Evolutionary conservation across 2,113 vertebrate genomes (phyloP).

Genomic region (Sitta europaea): DNA sequence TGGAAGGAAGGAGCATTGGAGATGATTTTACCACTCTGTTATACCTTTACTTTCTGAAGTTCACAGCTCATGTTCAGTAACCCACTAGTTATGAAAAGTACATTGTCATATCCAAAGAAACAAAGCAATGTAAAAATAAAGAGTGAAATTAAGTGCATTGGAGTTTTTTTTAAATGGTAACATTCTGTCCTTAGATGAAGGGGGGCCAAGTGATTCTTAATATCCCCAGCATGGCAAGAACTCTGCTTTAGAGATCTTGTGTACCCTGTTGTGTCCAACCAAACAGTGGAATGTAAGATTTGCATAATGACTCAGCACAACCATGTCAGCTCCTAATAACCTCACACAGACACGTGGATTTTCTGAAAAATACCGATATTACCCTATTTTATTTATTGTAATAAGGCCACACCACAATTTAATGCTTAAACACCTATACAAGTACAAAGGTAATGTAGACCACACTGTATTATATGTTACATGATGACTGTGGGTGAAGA

Average conservation of each 20-base stretch:
- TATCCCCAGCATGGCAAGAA: background rate
- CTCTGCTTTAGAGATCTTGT: background rate
- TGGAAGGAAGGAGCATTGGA: background rate
- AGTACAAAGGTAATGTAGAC: background rate
- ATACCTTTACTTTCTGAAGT: background rate
- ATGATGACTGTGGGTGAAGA: background rate
- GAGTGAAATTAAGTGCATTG: background rate
- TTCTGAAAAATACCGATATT: background rate
- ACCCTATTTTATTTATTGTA: background rate
- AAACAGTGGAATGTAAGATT: background rate
- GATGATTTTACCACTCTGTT: background rate
- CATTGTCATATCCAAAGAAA: background rate
- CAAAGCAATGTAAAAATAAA: background rate
- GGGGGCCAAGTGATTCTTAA: background rate
- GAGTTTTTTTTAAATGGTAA: background rate
- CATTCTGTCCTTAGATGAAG: background rate
- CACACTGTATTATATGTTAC: background rate
- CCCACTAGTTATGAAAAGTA: background rate
- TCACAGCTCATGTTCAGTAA: background rate
- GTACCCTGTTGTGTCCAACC: fast-evolving
- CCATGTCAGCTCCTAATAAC: background rate
- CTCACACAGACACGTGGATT: background rate
- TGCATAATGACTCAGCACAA: background rate
- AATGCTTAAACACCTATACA: background rate
- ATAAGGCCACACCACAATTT: background rate